Evolutionary conservation across 2,113 vertebrate species (phyloP), one percentile per base, ranked within the genome.

Genomic region (Macquaria australasica): DNA sequence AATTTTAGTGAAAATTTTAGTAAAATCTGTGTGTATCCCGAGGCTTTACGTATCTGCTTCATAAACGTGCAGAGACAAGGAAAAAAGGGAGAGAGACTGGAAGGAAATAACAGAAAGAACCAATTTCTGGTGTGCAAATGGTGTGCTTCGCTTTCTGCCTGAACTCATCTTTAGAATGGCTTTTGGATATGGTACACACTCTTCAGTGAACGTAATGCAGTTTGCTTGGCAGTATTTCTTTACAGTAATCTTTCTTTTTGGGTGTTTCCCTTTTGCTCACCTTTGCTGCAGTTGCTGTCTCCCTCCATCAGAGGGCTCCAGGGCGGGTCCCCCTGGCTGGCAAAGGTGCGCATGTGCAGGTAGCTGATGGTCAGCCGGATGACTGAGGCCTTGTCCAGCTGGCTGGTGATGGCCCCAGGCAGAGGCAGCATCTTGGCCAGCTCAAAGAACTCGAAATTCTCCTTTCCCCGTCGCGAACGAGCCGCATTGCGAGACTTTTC

Each of bases 391-490:
- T 98, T 98, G 95, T 98, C 97, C 93, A 98, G 95, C 93, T 98
- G 97, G 93, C 97, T 97, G 53, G 97, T 97, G 93, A 98, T 98
- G 90, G 97, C 97, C 0, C 97, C 97, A 0, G 97, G 97, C 74
- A 98, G 90, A 2, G 97, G 97, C 77, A 98, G 90, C 95, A 98
- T 96, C 94, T 97, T 97, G 64, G 97, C 97, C 94, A 98, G 91
- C 91, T 98, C 97, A 10, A 97, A 98, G 92, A 98, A 98, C 95
- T 98, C 97, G 14, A 98, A 97, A 88, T 98, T 98, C 89, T 98
- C 97, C 88, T 98, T 98, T 23, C 97, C 97, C 21, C 97, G 95
- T 8, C 97, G 95, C 2, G 97, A 98, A 67, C 97, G 97, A n/a
- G 97, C 97, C 0, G 97, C 97, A 91, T 98, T 97, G 9, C 97